Evolutionary conservation across 23 tunicate species (phyloP), one percentile per base, ranked within the genome.

Genomic region (Clavelina lepadiformis): DNA sequence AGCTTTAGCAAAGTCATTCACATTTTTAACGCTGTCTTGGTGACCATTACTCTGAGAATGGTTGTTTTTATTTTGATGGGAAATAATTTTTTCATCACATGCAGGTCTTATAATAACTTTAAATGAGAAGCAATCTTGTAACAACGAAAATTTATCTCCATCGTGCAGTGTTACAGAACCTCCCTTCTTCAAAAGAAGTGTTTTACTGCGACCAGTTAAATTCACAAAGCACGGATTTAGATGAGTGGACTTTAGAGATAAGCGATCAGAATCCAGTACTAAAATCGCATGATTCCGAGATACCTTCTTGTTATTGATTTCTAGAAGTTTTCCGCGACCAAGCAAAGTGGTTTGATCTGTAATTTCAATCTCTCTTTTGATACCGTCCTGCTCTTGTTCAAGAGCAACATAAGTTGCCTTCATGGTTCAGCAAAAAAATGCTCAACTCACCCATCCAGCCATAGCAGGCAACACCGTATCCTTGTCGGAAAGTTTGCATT

Each of bases 251-350:
- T 73, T 80, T 41, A 88, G 52, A 2, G 28, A 31, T 28, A 62
- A 24, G 27, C n/a, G 5, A 2, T 36, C 69, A 34, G 62, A 44
- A 6, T 52, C 21, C 5, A 53, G 35, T 28, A 33, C 29, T 29
- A 88, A 36, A 21, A 38, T 23, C 27, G 82, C 88, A 74, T 88
- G 96, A 27, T 80, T 80, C 35, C 96, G 38, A 7, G 96, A 88
- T 5, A 88, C 82, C 61, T 74, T 56, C 62, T 88, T 88, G 51
- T 88, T 88, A 26, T 45, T 54, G 5, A 88, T 68, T 51, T 51
- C 75, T 1, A 88, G 61, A 61, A 74, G 54, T 49, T 63, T 62
- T 35, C 96, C 96, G 2, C 96, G 67, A 0, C 96, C 96, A 19
- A 88, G 11, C 24, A 57, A 19, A 3, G 85, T 78, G 65, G 78